phyloP scores from a whole-genome alignment of 1,140 invertebrate species.

The Conus betulinus region DNA sequence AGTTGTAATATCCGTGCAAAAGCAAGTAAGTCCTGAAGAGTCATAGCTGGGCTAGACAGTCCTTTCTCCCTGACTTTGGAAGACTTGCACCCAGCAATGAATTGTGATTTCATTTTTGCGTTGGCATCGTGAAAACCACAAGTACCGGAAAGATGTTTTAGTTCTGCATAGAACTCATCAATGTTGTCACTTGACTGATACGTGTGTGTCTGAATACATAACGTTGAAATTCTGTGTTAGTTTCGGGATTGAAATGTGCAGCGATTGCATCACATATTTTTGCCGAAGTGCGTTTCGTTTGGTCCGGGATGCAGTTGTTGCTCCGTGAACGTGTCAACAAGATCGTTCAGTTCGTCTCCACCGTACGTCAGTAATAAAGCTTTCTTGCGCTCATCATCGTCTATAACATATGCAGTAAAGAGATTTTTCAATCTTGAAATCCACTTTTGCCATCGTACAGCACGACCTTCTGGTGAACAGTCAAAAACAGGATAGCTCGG shows the following conservation, averaged over 20 bases:
- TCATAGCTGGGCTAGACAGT: neutral
- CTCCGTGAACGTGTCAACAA: neutral
- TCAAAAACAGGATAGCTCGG: too few species aligned
- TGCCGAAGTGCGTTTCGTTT: neutral
- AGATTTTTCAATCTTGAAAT: too few species aligned
- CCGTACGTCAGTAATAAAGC: neutral
- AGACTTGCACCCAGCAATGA: slow-evolving; percentile 1
- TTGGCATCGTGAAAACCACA: neutral
- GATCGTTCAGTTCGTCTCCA: slow-evolving; percentile 14
- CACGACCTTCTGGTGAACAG: too few species aligned
- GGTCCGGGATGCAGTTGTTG: neutral
- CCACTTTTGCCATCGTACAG: too few species aligned
- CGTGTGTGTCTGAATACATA: neutral
- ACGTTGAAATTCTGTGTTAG: neutral
- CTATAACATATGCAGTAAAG: too few species aligned
- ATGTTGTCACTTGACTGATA: neutral
- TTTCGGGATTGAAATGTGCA: neutral
- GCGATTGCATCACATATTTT: neutral
- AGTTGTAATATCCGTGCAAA: too few species aligned
- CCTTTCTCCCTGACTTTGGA: slow-evolving; percentile 13
- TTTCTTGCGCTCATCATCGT: too few species aligned
- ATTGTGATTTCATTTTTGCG: slow-evolving; percentile 14
- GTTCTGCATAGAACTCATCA: slow-evolving; percentile 4
- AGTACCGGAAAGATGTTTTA: neutral
- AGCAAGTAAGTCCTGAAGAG: neutral